Conservation (phyloP, 2,888 invertebrate species). For the Athalia cordata region DNA sequence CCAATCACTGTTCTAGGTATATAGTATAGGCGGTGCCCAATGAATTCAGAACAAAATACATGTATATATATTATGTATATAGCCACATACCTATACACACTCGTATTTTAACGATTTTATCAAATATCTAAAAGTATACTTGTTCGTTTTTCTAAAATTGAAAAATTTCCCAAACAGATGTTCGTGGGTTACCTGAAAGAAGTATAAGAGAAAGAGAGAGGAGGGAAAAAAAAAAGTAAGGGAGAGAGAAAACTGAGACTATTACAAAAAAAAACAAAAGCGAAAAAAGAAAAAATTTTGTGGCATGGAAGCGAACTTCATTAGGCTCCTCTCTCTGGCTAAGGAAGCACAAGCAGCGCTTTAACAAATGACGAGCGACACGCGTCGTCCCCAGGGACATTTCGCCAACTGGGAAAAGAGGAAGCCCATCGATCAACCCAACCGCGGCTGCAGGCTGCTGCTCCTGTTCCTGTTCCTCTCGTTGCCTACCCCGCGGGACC, state of each 20-base stretch:
- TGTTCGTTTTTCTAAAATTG: no score
- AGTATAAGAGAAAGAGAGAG: neutral
- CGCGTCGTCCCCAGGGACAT: slow-evolving; percentile 47
- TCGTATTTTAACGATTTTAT: no score
- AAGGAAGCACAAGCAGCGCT: neutral
- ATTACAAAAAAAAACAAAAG: slow-evolving; percentile 21
- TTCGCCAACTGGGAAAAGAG: slow-evolving; percentile 47
- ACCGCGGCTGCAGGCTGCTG: slow-evolving; percentile 40
- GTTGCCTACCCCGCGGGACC: slow-evolving; percentile 30
- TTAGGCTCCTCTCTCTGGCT: slow-evolving; percentile 14
- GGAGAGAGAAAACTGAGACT: neutral
- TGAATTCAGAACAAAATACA: no score
- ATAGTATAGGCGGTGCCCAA: no score
- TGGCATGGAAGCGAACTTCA: slow-evolving; percentile 20
- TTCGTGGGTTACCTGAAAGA: no score
- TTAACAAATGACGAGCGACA: slow-evolving; percentile 52
- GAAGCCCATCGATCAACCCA: slow-evolving; percentile 59
- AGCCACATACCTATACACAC: no score
- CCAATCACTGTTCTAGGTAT: no score
- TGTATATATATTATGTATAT: no score
- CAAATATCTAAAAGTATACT: no score
- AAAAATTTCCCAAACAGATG: no score
- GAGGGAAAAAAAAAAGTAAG: slow-evolving; percentile 29
- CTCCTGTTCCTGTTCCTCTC: no score
- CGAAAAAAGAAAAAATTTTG: slow-evolving; percentile 12